Base-by-base conservation (phyloP, 2,888 invertebrate genomes). In the Candidula unifasciata region DNA sequence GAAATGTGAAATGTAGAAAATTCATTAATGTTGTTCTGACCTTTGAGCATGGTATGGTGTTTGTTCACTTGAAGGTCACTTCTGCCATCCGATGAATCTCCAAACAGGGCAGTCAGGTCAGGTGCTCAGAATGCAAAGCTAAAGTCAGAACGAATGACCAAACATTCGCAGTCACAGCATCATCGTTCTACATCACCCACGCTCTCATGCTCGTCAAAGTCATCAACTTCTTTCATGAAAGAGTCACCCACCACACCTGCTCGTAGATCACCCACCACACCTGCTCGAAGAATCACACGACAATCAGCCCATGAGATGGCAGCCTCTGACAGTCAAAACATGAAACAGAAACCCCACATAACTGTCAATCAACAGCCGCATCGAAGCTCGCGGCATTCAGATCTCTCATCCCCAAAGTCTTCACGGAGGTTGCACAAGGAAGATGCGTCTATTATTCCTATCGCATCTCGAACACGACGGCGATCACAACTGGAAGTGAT, bases 401-500 rank as follows among this genome's bases (percentile, higher is more conserved):
- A 74, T 27, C 68, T 78, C 69, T 83, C 78, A 57, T 68, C 83
- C 16, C 37, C 83, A 8, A 82, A 82, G 33, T 21, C 66, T 24
- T 74, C 68, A 73, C 82, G 76, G 3, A 82, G 35, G 33, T 37
- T 60, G 18, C 35, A 44, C 44, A 71, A 35, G 27, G 27, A 37
- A 24, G 33, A 37, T 1, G 80, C 81, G 52, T 60, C 76, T 30
- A n/a, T 85, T 5, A 71, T 85, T 10, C 85, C 85, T 30, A 85
- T 85, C 18, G 85, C 85, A 18, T 85, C 85, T 24, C 66, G 85
- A 24, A 85, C 85, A 37, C 73, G 81, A 27, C 81, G 82, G 71
- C 57, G 73, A 30, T 80, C 73, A 18, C 86, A 82, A 52, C 74
- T 69, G 30, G 86, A 73, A 52, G 79, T 73, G 18, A 68, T 80